Base-by-base conservation (phyloP, 1,140 invertebrate species). In the Drosophila neocordata region DNA sequence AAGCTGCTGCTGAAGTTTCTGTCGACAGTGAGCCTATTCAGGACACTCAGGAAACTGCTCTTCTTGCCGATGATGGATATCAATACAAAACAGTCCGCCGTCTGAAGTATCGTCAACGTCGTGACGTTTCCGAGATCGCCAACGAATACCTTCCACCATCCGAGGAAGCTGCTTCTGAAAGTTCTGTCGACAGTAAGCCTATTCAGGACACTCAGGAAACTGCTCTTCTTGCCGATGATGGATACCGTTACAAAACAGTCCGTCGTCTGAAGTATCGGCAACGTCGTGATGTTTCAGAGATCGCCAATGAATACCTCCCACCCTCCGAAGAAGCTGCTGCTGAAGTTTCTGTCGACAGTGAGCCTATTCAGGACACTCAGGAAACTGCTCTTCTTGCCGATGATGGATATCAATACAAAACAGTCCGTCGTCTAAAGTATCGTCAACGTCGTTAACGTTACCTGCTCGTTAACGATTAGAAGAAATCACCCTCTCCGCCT, bases 391-490 rank as follows among this genome's bases (percentile, higher is more conserved):
- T 82, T 8, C 71, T 89, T 1, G 81, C 63, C 12, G 72, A 65
- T 5, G 70, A 89, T 62, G 87, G 87, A 6, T 90, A 90, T 70
- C 59, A 64, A 37, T 90, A 90, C 71, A 90, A 90, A 69, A 83
- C 81, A 55, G 87, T 90, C n/a, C 81, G 81, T 57, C 87, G 87
- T 24, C 66, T 90, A 38, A 90, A 85, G 65, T 72, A 78, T 37
- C 87, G 87, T 41, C 82, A 87, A 53, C 87, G 87, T 65, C 87
- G 87, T 67, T 90, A 79, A 77, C 27, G 35, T 24, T 61, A 75
- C 59, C 77, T 69, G 60, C 73, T 63, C 78, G 76, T 70, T 73
- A 71, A 53, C 76, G 79, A 88, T 79, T 69, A 58, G 41, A 77
- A 73, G 55, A 60, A 73, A 70, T 70, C 53, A 52, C 18, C 58